These are phyloP conservation scores for Lophius americanus DNA, from an alignment of 2,797 vertebrate species.

Conservation along the genomic window DNA sequence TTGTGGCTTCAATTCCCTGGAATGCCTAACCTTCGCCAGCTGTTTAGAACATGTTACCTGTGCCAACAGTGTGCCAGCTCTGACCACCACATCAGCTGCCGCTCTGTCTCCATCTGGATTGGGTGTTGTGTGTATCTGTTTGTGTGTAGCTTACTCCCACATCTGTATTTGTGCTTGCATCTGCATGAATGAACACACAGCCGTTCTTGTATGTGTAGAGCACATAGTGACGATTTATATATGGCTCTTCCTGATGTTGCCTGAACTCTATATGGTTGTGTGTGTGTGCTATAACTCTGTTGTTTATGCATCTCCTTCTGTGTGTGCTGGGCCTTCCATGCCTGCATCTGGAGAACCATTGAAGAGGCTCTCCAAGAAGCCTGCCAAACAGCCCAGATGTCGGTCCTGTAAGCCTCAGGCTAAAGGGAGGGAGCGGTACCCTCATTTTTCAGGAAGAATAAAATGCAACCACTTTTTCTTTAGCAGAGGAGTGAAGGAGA, in stretches of 20 bases:
- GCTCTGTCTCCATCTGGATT: conserved; percentile 98
- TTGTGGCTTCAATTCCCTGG: conserved; percentile 99
- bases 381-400: conserved; percentile 99
- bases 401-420: conserved; percentile 97
- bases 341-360: conserved; percentile 99
- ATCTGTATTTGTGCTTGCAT: conserved; percentile 71
- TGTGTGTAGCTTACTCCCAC: conserved; percentile 60
- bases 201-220: conserved; percentile 34
- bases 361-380: conserved; percentile 93
- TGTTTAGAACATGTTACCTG: conserved; percentile 99
- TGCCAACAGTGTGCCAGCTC: conserved; percentile 93
- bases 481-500: conserved; percentile 17
- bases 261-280: conserved; percentile 18
- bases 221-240: conserved; percentile 30
- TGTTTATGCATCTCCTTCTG: conserved; percentile 58
- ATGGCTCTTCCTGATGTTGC: conserved; percentile 23
- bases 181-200: conserved; percentile 45
- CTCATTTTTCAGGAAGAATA: conserved; percentile 97
- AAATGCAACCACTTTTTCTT: conserved; percentile 76
- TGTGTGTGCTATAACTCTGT: conserved; percentile 12
- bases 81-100: conserved; percentile 98
- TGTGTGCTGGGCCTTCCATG: conserved; percentile 87
- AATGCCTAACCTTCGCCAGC: conserved; percentile 99
- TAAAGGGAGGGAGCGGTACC: conserved; percentile 95
- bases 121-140: conserved; percentile 60